Conservation (phyloP, 2,797 vertebrate genomes). For the Natrix natrix region DNA sequence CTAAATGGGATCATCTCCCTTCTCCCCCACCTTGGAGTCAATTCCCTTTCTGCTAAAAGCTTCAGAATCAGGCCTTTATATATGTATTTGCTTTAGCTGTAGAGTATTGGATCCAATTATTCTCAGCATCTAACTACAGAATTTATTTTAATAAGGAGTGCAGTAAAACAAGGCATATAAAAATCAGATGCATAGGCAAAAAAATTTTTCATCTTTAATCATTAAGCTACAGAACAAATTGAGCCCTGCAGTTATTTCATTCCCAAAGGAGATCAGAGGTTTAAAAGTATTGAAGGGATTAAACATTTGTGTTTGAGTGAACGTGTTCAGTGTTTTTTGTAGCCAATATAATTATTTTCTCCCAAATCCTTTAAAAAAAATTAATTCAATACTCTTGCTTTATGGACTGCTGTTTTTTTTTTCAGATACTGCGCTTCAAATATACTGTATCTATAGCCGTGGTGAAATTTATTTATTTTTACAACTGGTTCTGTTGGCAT, state of each 20-base stretch:
- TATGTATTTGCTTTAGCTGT: constrained; percentile 65
- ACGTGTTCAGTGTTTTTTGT: constrained; percentile 69
- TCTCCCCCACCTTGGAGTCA: constrained; percentile 18
- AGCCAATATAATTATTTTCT: constrained; percentile 71
- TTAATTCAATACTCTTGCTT: constrained; percentile 26
- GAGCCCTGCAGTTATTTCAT: constrained; percentile 78
- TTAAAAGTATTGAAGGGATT: constrained; percentile 81
- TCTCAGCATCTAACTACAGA: constrained; percentile 72
- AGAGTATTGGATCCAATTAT: constrained; percentile 79
- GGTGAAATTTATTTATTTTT: too few species aligned
- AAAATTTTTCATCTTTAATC: constrained; percentile 83
- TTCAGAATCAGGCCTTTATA: constrained; percentile 61
- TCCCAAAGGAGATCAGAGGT: constrained; percentile 77
- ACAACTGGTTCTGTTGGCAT: too few species aligned
- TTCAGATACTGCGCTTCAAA: constrained; percentile 22
- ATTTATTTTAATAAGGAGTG: constrained; percentile 82
- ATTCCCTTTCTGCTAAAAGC: constrained; percentile 61
- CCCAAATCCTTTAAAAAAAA: constrained; percentile 58
- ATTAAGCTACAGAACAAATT: constrained; percentile 83
- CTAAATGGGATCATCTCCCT: constrained; percentile 38
- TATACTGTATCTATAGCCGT: neutral
- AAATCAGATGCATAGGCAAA: constrained; percentile 81
- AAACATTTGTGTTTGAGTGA: constrained; percentile 80
- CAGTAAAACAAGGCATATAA: constrained; percentile 77
- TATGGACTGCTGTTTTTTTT: constrained; percentile 47